Evolutionary conservation across 2,888 invertebrate genomes (phyloP).

Genomic region (Cephonodes hylas): DNA sequence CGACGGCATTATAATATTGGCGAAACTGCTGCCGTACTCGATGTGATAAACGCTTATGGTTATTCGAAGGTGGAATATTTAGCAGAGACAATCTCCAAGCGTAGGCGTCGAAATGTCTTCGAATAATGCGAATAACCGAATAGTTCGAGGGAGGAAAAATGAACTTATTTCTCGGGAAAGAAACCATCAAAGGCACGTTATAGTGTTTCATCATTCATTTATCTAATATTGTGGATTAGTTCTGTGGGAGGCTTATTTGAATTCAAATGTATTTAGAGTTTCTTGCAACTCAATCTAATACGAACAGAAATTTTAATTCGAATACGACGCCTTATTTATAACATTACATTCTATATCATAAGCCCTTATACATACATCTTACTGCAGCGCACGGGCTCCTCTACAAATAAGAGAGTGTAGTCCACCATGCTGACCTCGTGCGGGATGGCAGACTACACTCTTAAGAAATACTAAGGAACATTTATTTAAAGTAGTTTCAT

Average conservation of each 20-base stretch:
- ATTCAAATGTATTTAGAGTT: neutral
- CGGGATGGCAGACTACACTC: too few relatives aligned
- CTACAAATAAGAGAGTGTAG: too few relatives aligned
- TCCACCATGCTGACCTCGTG: too few relatives aligned
- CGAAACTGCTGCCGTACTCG: slow-evolving; percentile 37
- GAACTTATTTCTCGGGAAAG: neutral
- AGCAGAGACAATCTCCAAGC: slow-evolving; percentile 15
- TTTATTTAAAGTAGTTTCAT: too few relatives aligned
- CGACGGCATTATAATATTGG: slow-evolving; percentile 46
- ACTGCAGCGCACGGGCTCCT: too few relatives aligned
- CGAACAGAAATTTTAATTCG: too few relatives aligned
- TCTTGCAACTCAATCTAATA: neutral
- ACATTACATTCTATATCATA: too few relatives aligned
- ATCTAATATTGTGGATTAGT: neutral
- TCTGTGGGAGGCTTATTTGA: neutral
- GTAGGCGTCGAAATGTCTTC: slow-evolving; percentile 13
- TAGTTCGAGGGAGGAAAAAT: neutral
- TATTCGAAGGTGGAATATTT: slow-evolving; percentile 23
- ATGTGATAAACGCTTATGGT: slow-evolving; percentile 43
- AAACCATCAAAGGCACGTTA: neutral
- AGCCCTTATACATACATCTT: too few relatives aligned
- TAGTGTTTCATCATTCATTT: slow-evolving; percentile 5
- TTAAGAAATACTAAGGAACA: too few relatives aligned
- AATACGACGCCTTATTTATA: too few relatives aligned
- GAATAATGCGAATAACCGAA: slow-evolving; percentile 10